Percentiles rank a stretch among this genome's conserved stretches.
Conservation (phyloP, 2,113 vertebrate genomes). For the Pseudolaguvia tuberculata region DNA sequence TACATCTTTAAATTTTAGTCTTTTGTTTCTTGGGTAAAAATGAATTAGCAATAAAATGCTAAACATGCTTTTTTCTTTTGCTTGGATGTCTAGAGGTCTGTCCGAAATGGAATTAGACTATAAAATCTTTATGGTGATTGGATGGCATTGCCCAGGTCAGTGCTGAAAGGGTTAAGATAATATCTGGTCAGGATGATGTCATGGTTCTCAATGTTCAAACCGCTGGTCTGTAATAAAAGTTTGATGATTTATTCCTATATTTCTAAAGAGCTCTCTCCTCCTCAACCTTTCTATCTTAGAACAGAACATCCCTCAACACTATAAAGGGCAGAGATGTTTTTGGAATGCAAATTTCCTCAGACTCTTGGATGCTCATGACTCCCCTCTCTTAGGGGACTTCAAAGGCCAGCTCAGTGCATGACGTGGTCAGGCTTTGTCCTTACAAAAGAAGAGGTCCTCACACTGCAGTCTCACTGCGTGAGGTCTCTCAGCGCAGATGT, state of each 20-base stretch:
- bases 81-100: neutral
- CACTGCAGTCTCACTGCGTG: slow-evolving; percentile 50
- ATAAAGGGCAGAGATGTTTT: slow-evolving; percentile 11
- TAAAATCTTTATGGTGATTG: slow-evolving; percentile 13
- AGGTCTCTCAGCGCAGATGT: slow-evolving; percentile 54
- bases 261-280: slow-evolving; percentile 3
- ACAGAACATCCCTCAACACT: neutral
- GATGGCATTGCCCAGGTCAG: neutral
- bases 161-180: neutral
- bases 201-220: neutral
- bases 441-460: slow-evolving; percentile 56
- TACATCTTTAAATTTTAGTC: no score
- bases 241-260: slow-evolving; percentile 2
- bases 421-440: slow-evolving; percentile 37
- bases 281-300: slow-evolving; percentile 1
- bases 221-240: neutral
- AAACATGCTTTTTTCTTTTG: no score
- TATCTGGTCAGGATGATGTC: slow-evolving; percentile 1
- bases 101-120: neutral
- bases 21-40: no score
- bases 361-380: neutral
- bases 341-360: slow-evolving; percentile 53
- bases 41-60: no score
- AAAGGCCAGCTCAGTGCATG: slow-evolving; percentile 30
- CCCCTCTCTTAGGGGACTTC: slow-evolving; percentile 48